Base-by-base conservation (phyloP, 2,888 invertebrate species). In the Heliconius hortense region DNA sequence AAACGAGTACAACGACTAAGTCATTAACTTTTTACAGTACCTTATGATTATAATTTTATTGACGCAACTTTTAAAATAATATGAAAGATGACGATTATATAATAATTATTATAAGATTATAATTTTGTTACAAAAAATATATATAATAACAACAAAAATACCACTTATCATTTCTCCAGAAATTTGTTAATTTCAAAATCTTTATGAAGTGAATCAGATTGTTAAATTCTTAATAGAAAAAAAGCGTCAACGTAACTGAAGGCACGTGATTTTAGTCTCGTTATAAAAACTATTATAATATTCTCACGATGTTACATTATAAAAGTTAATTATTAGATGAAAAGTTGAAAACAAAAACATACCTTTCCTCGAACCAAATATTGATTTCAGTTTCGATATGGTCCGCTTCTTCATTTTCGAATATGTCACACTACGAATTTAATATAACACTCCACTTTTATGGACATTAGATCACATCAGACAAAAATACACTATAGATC, bases 341-440 rank as follows among this genome's bases (percentile, higher is more conserved):
- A n/a, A 21, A 53, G 0, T 15, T 31, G 63, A 24, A 62, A 53
- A 69, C 3, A 75, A 31, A 8, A 56, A 82, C 82, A 83, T 86
- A 93, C 94, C 90, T 90, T 93, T 94, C 80, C 90, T 94, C 10
- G 91, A 90, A 74, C 93, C 87, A 81, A 94, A 93, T 81, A 94
- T 85, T 43, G 94, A 91, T 84, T 93, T 94, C 43, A 94, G 87
- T 82, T 92, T 94, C 39, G 91, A 92, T 85, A 93, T 85, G 35
- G 94, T 93, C 82, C 92, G 89, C 82, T 93, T 94, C 90, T 94
- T 94, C 94, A 93, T 93, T 87, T 90, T 79, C 75, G 60, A 53
- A 78, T 79, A 78, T 77, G 79, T 79, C 76, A 76, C 76, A 78
- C 70, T 79, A 80, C 81, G 81, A 80, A 80, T 18, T 81, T 83